Base-by-base conservation (phyloP, 2,797 vertebrate genomes). In the Podarcis siculus region DNA sequence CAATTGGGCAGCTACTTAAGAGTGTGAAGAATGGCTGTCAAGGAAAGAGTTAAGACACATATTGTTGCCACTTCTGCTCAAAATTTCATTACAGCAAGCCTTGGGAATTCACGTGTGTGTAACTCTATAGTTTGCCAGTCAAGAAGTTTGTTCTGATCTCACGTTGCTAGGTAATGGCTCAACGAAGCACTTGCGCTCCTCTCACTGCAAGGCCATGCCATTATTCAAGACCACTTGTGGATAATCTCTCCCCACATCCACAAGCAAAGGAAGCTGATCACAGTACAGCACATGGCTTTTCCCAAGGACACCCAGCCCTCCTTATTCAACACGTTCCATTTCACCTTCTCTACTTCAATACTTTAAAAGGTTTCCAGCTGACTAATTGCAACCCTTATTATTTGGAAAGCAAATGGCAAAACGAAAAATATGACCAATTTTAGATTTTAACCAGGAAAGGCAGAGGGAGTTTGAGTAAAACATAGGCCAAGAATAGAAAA, bases 151-250 rank as follows among this genome's bases (percentile, higher is more conserved):
- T 77, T 93, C 92, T 15, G 71, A 82, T 7, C 30, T 89, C 72
- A 83, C 0, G 30, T 90, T 94, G 69, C 89, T 87, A 92, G 87
- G 83, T 89, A 91, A 93, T 90, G 78, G 92, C 83, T 77, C 49
- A 83, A 84, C 67, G 79, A 84, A 90, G 32, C 37, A 73, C 73
- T 15, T 76, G 30, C 10, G 82, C 3, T 13, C 35, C 67, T 91
- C 42, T 90, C 58, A 8, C 27, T 30, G n/a, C 35, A 45, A 71
- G 66, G 71, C 79, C 45, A 77, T 9, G 1, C 83, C 94, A 91
- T 90, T 91, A 73, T 86, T 92, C 76, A 85, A 93, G 93, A 79
- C 66, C 83, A 89, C 37, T 94, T 93, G 73, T 66, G 87, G 77
- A 58, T 77, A 87, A 92, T 66, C 58, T 78, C 82, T 85, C 89